A percentile compares a stretch with the other conserved stretches of the same genome.
Conservation (phyloP, 2,888 invertebrate genomes). For the Erebia aethiops region DNA sequence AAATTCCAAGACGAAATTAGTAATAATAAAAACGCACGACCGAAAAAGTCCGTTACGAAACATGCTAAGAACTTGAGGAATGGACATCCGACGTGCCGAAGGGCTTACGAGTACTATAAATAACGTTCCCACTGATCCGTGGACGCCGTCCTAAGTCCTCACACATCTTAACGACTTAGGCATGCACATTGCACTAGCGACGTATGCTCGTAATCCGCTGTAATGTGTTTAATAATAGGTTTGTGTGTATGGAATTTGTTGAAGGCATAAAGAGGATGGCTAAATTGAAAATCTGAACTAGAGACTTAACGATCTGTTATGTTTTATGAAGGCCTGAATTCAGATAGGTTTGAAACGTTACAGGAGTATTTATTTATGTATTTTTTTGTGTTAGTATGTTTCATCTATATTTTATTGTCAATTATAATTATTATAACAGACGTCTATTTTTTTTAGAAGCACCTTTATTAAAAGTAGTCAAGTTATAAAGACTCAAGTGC, state of each 20-base stretch:
- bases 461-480: too few species aligned
- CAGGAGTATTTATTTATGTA: too few species aligned
- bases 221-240: conserved; percentile 12
- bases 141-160: conserved; percentile 33
- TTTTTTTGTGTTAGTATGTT: too few species aligned
- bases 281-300: background rate
- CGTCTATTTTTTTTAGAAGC: too few species aligned
- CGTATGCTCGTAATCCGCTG: background rate
- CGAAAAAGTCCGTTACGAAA: conserved; percentile 37
- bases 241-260: conserved; percentile 1
- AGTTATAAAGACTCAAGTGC: too few species aligned
- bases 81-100: conserved; percentile 40
- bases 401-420: too few species aligned
- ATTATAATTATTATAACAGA: too few species aligned
- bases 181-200: conserved; percentile 6
- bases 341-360: background rate
- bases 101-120: conserved; percentile 42
- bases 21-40: conserved; percentile 19
- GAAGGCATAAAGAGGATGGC: background rate
- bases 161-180: conserved; percentile 30
- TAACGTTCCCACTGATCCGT: conserved; percentile 39
- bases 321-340: too few species aligned
- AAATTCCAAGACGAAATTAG: background rate
- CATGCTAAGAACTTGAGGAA: conserved; percentile 38
- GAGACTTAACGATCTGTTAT: background rate